Percentiles rank a stretch among this genome's conserved stretches.
Conservation (phyloP, 2,113 vertebrate species). For the Suricata suricatta region DNA sequence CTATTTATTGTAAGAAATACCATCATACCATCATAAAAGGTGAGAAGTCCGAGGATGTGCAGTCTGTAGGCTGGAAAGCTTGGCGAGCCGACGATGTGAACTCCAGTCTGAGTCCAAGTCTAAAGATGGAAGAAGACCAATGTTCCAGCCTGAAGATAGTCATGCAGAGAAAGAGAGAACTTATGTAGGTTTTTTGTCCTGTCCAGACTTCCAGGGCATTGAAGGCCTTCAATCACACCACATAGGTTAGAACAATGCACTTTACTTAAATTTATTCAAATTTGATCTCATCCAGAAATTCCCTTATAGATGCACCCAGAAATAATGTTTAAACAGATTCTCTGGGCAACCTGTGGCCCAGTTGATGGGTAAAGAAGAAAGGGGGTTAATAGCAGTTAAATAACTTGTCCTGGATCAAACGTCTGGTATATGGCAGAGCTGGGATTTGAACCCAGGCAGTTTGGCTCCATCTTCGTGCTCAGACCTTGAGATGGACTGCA, state of each 20-base stretch:
- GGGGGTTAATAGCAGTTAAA: background rate
- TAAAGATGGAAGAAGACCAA: background rate
- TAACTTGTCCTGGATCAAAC: background rate
- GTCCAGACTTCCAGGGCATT: background rate
- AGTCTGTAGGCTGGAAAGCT: background rate
- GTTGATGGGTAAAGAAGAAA: background rate
- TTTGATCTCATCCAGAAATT: background rate
- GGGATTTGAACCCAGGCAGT: background rate
- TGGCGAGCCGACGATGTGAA: background rate
- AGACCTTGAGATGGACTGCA: background rate
- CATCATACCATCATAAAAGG: background rate
- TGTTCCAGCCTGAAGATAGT: background rate
- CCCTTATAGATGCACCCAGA: background rate
- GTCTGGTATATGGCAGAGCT: background rate
- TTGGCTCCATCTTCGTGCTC: background rate
- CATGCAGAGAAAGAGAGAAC: background rate
- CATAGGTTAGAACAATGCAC: no score
- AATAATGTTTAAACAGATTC: background rate
- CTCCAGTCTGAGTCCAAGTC: background rate
- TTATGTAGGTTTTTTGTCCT: background rate
- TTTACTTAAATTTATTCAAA: background rate
- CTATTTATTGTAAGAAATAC: background rate
- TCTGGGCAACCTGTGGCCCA: background rate
- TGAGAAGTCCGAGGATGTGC: background rate
- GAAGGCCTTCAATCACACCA: background rate